A percentile compares a stretch with the other conserved stretches of the same genome.
These are phyloP conservation scores for Prosapia bicincta DNA, from an alignment of 2,888 invertebrate species.

Conservation along the genomic window DNA sequence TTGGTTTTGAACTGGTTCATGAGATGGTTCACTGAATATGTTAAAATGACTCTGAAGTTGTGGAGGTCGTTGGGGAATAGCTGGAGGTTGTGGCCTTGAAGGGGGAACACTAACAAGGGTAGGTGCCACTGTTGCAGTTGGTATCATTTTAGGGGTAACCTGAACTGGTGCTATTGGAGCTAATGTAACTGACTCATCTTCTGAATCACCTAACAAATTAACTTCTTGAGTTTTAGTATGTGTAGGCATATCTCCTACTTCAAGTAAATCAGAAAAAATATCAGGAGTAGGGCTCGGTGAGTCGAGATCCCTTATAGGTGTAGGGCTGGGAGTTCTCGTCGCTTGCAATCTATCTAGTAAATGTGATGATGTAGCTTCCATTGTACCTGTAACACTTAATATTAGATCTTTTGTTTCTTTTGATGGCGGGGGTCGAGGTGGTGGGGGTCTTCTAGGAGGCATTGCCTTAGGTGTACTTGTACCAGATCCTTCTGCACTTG, in stretches of 20 bases:
- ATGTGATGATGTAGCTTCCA: slow-evolving; percentile 84
- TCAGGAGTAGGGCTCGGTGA: slow-evolving; percentile 83
- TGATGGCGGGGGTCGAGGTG: slow-evolving; percentile 56
- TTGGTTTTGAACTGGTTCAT: slow-evolving; percentile 31
- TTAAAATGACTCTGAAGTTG: slow-evolving; percentile 19
- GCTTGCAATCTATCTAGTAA: slow-evolving; percentile 78
- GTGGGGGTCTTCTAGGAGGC: slow-evolving; percentile 43
- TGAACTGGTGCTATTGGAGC: slow-evolving; percentile 16
- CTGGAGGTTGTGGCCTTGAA: slow-evolving; percentile 50
- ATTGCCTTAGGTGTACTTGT: slow-evolving; percentile 18
- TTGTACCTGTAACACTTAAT: slow-evolving; percentile 79
- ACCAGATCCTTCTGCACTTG: slow-evolving; percentile 34
- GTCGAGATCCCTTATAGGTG: slow-evolving; percentile 75
- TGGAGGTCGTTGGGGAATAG: slow-evolving; percentile 38
- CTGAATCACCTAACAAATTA: slow-evolving; percentile 24
- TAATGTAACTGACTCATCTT: slow-evolving; percentile 19
- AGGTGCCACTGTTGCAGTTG: slow-evolving; percentile 43
- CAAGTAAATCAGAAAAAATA: slow-evolving; percentile 41
- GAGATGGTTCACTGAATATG: slow-evolving; percentile 7
- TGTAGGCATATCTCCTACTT: slow-evolving; percentile 35
- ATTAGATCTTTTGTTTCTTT: slow-evolving; percentile 82
- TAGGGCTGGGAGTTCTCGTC: slow-evolving; percentile 83
- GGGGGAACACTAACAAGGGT: slow-evolving; percentile 47
- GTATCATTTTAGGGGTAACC: slow-evolving; percentile 39
- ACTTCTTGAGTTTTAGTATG: slow-evolving; percentile 35